These are phyloP conservation scores for Thomomys bottae DNA, from an alignment of 2,113 vertebrate species.

Conservation along the genomic window DNA sequence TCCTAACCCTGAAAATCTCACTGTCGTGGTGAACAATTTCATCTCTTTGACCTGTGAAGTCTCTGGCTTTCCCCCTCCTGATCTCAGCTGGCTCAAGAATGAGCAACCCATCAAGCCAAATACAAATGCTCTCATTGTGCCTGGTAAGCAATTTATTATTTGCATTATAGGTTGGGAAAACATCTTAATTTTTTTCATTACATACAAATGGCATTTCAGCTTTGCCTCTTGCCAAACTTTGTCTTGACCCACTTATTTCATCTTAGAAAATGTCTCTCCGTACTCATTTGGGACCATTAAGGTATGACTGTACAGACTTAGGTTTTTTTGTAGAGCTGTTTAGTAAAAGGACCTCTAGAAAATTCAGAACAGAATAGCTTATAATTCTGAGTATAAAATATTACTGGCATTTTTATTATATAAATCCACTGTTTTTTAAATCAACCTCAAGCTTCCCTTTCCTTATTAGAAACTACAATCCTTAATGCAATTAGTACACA, in stretches of 20 bases:
- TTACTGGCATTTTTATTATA: neutral
- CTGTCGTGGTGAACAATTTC: slow-evolving; percentile 95
- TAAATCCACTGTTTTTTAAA: neutral
- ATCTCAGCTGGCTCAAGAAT: slow-evolving; percentile 94
- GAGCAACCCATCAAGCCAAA: slow-evolving; percentile 87
- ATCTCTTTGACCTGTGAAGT: slow-evolving; percentile 95
- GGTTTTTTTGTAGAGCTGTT: neutral
- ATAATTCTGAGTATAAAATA: neutral
- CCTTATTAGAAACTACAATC: slow-evolving; percentile 3
- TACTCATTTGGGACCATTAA: neutral
- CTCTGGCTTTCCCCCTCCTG: slow-evolving; percentile 94
- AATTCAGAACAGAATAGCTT: neutral
- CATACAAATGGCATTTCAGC: neutral
- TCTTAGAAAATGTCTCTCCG: neutral
- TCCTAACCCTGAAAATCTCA: slow-evolving; percentile 90
- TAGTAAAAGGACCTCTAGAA: neutral
- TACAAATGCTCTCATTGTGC: slow-evolving; percentile 90
- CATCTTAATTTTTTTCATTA: neutral
- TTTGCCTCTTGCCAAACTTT: neutral
- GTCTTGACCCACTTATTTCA: neutral
- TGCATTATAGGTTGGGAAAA: neutral
- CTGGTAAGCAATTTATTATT: slow-evolving; percentile 87
- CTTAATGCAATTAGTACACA: no score
- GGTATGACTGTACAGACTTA: neutral
- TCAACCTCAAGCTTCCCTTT: neutral